Evolutionary conservation across 1,140 invertebrate species (phyloP).

Genomic region (Sycophaga agraensis): DNA sequence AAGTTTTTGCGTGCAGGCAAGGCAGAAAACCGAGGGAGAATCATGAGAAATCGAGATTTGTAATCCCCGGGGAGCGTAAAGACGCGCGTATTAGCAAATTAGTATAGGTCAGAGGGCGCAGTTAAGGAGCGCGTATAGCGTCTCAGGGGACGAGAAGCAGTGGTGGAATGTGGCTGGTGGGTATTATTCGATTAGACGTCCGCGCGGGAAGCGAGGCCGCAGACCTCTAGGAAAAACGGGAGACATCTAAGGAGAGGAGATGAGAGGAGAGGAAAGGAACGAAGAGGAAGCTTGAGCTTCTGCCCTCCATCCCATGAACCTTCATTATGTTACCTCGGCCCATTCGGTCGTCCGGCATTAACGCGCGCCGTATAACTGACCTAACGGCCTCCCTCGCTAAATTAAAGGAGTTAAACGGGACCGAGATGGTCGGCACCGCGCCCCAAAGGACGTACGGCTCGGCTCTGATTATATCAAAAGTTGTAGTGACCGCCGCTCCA

Average conservation of each 20-base stretch:
- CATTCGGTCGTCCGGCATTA: conserved; percentile 46
- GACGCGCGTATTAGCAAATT: conserved; percentile 22
- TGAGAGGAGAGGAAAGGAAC: background rate
- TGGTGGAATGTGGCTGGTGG: conserved; percentile 39
- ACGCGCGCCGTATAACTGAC: conserved; percentile 49
- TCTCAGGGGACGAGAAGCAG: conserved; percentile 15
- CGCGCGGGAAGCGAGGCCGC: conserved; percentile 38
- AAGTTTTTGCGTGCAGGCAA: no score
- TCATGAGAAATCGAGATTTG: conserved; percentile 11
- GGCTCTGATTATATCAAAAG: conserved; percentile 43
- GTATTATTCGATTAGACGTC: conserved; percentile 56
- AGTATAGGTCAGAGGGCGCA: background rate
- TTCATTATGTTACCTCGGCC: conserved; percentile 54
- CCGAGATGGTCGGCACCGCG: conserved; percentile 43
- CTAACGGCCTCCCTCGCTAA: conserved; percentile 48
- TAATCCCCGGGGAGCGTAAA: background rate
- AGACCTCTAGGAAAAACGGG: conserved; percentile 4
- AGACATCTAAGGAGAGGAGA: conserved; percentile 14
- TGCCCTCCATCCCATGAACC: conserved; percentile 45
- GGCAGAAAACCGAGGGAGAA: background rate
- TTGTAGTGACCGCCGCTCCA: no score
- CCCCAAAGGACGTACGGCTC: background rate
- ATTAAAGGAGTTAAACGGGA: conserved; percentile 51
- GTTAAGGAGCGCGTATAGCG: background rate
- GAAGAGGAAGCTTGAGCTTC: background rate